Conservation (phyloP, 2,113 vertebrate genomes). For the Ictidomys tridecemlineatus region DNA sequence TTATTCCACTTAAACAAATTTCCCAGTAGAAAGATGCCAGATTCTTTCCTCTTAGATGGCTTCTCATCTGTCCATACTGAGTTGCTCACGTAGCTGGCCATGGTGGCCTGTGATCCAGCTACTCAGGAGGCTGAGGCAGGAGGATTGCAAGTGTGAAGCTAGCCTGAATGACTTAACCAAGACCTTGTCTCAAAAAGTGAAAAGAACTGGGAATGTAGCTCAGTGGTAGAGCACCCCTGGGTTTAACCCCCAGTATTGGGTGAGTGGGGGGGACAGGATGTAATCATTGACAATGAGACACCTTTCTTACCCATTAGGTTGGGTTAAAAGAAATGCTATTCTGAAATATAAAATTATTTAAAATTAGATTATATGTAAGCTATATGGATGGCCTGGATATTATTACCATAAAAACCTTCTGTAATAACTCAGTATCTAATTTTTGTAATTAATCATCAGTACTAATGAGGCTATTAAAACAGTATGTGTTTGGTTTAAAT, state of each 20-base stretch:
- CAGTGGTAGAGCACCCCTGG: no score
- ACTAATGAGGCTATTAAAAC: background rate
- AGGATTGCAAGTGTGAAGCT: no score
- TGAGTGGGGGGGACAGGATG: background rate
- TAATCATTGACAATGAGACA: background rate
- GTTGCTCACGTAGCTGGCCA: background rate
- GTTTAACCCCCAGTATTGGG: no score
- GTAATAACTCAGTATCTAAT: background rate
- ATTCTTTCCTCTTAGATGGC: background rate
- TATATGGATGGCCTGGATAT: background rate
- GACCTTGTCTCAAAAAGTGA: no score
- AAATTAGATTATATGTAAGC: background rate
- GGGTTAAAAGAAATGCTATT: conserved; percentile 4
- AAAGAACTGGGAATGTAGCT: no score
- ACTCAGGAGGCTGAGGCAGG: no score
- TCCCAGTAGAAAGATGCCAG: conserved; percentile 18
- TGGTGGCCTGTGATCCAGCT: no score
- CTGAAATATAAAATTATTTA: conserved; percentile 6
- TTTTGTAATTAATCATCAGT: background rate
- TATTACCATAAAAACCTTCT: background rate
- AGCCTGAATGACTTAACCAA: no score
- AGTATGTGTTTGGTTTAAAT: background rate
- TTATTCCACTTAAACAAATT: background rate
- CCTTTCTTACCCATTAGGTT: background rate
- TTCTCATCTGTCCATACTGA: background rate